These are phyloP conservation scores for Monoplex corrugatus DNA, from an alignment of 2,888 invertebrate species.

Conservation along the genomic window DNA sequence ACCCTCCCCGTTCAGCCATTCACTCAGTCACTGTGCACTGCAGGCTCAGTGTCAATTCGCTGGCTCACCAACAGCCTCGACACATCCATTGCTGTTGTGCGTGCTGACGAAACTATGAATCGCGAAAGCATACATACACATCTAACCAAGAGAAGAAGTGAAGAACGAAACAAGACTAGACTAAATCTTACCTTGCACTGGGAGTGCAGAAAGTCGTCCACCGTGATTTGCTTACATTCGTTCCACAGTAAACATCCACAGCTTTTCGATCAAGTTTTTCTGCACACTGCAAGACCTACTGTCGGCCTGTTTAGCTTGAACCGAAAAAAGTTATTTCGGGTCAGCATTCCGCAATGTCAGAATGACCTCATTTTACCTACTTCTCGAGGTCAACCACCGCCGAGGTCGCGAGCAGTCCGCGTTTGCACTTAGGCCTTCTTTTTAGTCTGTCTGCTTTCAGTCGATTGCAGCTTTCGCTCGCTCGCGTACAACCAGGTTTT, in stretches of 20 bases:
- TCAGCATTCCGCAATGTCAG: slow-evolving; percentile 60
- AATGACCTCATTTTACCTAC: slow-evolving; percentile 61
- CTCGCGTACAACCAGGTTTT: neutral
- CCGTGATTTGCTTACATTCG: neutral
- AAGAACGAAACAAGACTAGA: neutral
- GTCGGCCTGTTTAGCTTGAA: slow-evolving; percentile 23
- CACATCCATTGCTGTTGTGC: neutral
- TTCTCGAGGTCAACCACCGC: slow-evolving; percentile 60
- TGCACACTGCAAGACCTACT: slow-evolving; percentile 19
- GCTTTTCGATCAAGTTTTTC: slow-evolving; percentile 30
- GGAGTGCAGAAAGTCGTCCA: neutral
- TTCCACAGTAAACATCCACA: neutral
- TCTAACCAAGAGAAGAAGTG: neutral
- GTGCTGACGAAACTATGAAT: neutral
- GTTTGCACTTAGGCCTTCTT: slow-evolving; percentile 32
- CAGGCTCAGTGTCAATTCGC: slow-evolving; percentile 22
- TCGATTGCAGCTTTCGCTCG: slow-evolving; percentile 47
- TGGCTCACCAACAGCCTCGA: slow-evolving; percentile 38
- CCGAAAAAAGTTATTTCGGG: slow-evolving; percentile 56
- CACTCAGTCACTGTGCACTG: neutral
- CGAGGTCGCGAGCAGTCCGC: slow-evolving; percentile 50
- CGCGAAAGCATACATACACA: neutral
- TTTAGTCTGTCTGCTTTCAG: slow-evolving; percentile 50
- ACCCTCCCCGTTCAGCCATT: neutral
- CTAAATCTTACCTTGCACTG: neutral